Conservation (phyloP, 1,140 invertebrate genomes). For the Calliphora vicina region DNA sequence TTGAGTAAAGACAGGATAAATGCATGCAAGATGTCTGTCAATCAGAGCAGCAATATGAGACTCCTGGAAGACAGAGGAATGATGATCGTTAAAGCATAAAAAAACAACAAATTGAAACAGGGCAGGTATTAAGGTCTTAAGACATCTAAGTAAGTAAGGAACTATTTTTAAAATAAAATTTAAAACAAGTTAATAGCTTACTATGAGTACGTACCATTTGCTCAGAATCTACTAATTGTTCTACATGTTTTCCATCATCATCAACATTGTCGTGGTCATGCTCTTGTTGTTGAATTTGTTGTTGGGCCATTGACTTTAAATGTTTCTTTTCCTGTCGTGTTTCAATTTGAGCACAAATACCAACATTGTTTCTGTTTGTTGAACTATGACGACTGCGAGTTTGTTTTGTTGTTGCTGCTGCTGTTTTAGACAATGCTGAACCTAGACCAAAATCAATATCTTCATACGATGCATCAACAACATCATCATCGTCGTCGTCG, state of each 20-base stretch:
- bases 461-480: conserved; percentile 25
- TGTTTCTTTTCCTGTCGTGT: background rate
- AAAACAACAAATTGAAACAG: background rate
- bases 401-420: background rate
- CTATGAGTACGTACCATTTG: conserved; percentile 2
- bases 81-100: background rate
- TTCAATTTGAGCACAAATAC: background rate
- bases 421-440: background rate
- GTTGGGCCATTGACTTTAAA: background rate
- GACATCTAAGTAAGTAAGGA: background rate
- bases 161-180: background rate
- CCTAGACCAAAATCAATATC: conserved; percentile 40
- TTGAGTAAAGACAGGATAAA: conserved; percentile 68
- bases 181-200: background rate
- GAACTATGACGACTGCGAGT: background rate
- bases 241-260: background rate
- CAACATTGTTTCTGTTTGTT: background rate
- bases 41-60: conserved; percentile 68
- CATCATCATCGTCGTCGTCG: background rate
- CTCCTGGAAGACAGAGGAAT: conserved; percentile 42
- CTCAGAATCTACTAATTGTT: background rate
- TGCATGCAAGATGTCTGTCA: conserved; percentile 69
- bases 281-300: background rate
- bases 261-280: background rate
- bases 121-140: background rate